phyloP scores from a whole-genome alignment of 2,113 vertebrate genomes.

The Ceyx cyanopectus region DNA sequence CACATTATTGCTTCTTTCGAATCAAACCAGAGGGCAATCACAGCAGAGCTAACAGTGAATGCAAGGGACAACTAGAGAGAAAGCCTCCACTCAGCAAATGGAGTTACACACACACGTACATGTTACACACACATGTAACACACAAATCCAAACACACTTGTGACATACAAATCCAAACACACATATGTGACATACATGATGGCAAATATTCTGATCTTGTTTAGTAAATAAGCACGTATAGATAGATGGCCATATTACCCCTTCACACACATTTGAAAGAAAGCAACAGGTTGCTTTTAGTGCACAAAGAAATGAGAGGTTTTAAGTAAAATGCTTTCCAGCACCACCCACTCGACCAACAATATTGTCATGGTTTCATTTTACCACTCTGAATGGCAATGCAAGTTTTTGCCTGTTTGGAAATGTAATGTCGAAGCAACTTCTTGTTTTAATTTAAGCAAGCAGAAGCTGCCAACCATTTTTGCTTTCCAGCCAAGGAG shows the following conservation, averaged over 20 bases:
- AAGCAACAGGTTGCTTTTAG: constrained; percentile 23
- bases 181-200: not conserved
- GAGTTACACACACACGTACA: not conserved
- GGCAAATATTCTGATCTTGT: not conserved
- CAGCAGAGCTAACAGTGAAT: not conserved
- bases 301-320: constrained; percentile 8
- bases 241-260: not conserved
- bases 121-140: not conserved
- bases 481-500: constrained; percentile 44
- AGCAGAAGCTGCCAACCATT: constrained; percentile 55
- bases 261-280: not conserved
- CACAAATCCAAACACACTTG: not conserved
- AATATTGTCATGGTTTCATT: constrained; percentile 39
- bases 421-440: constrained; percentile 58
- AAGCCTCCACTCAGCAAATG: not conserved
- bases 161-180: not conserved
- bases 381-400: constrained; percentile 9
- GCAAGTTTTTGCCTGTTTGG: constrained; percentile 60
- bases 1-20: constrained; percentile 26
- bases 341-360: constrained; percentile 45
- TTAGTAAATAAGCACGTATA: not conserved
- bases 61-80: not conserved
- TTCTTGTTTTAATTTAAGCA: constrained; percentile 72
- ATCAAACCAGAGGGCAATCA: not conserved
- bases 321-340: constrained; percentile 35